A percentile compares a stretch with the other conserved stretches of the same genome.
Evolutionary conservation across 2,888 invertebrate species (phyloP).

Genomic region (Agonopterix arenella): DNA sequence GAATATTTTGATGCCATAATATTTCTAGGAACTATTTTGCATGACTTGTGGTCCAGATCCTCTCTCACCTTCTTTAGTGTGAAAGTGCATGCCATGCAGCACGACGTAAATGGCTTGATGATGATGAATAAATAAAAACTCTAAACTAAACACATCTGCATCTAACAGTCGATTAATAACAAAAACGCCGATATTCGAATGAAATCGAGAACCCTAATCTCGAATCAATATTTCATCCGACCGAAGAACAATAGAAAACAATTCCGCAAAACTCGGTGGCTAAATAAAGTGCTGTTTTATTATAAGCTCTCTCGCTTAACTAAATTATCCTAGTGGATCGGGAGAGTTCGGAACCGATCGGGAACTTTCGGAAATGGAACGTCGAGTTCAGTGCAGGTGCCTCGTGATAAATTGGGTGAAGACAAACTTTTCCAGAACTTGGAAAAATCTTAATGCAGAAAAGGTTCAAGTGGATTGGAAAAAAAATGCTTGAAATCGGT

Average conservation of each 20-base stretch:
- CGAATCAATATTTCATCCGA: slow-evolving; percentile 11
- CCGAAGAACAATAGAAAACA: slow-evolving; percentile 17
- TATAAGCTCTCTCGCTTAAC: slow-evolving; percentile 8
- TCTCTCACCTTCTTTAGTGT: too few relatives aligned
- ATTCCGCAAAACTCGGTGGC: slow-evolving; percentile 15
- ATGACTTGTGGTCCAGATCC: too few relatives aligned
- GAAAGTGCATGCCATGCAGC: too few relatives aligned
- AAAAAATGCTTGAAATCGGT: too few relatives aligned
- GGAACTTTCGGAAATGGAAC: slow-evolving; percentile 13
- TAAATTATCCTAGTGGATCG: slow-evolving; percentile 21
- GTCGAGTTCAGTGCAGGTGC: slow-evolving; percentile 25
- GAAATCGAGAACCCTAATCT: slow-evolving; percentile 5
- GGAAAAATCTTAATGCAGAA: slow-evolving; percentile 16
- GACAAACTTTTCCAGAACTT: slow-evolving; percentile 18
- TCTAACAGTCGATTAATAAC: too few relatives aligned
- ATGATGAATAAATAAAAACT: too few relatives aligned
- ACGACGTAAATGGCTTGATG: too few relatives aligned
- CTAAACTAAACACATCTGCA: too few relatives aligned
- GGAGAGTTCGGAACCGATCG: slow-evolving; percentile 16
- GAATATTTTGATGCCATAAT: too few relatives aligned
- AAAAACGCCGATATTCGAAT: neutral
- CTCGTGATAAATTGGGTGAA: slow-evolving; percentile 26
- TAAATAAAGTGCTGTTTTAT: slow-evolving; percentile 22
- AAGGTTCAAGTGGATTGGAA: too few relatives aligned
- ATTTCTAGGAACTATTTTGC: too few relatives aligned